Evolutionary conservation across 2,888 invertebrate species (phyloP).

Genomic region (Sceliomorpha sp.): DNA sequence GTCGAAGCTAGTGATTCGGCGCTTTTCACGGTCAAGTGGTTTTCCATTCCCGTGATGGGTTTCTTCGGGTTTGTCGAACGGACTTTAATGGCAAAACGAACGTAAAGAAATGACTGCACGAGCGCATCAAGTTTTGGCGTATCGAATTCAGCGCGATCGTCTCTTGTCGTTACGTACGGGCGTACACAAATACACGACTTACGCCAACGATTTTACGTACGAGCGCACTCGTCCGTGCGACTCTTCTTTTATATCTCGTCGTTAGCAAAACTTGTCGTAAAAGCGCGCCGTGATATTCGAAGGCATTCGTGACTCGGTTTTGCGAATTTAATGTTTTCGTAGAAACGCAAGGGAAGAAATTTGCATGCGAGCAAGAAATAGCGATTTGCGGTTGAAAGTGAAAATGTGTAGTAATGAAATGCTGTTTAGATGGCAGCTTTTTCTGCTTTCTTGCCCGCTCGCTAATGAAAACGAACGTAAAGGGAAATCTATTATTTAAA

Average conservation of each 20-base stretch:
- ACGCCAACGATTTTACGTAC: conserved; percentile 15
- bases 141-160: conserved; percentile 31
- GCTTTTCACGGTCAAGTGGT: conserved; percentile 53
- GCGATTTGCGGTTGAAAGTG: conserved; percentile 18
- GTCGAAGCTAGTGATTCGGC: conserved; percentile 55
- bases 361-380: conserved; percentile 21
- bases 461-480: conserved; percentile 16
- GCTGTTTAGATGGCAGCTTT: not conserved
- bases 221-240: not conserved
- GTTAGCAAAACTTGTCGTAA: conserved; percentile 17
- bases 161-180: conserved; percentile 29
- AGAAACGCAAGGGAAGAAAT: conserved; percentile 8
- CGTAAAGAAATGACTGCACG: conserved; percentile 33
- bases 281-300: conserved; percentile 12
- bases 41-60: conserved; percentile 42
- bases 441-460: conserved; percentile 4
- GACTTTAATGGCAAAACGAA: conserved; percentile 42
- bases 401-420: conserved; percentile 2
- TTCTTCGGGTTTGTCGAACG: conserved; percentile 32
- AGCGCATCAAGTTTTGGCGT: conserved; percentile 33
- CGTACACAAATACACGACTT: conserved; percentile 14
- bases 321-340: conserved; percentile 9
- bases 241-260: conserved; percentile 16
- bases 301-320: conserved; percentile 16
- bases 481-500: conserved; percentile 25